These are phyloP conservation scores for Adoxophyes honmai DNA, from an alignment of 1,140 invertebrate species.

Conservation along the genomic window DNA sequence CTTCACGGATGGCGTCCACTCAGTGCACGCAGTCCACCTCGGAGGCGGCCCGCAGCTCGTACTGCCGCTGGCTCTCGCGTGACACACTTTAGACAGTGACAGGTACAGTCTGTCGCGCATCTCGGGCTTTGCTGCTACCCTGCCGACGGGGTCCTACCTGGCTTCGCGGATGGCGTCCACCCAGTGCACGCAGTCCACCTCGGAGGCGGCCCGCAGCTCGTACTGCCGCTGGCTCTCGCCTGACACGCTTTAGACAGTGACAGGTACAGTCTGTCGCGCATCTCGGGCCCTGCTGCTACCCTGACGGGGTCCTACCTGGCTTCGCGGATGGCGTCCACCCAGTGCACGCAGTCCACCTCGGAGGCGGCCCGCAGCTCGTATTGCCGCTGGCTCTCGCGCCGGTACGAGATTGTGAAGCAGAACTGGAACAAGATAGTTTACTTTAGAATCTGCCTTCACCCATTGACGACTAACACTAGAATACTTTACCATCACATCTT, in stretches of 20 bases:
- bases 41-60: conserved; percentile 91
- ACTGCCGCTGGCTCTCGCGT: conserved; percentile 88
- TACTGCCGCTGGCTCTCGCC: conserved; percentile 91
- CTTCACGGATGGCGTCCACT: conserved; percentile 92
- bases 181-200: conserved; percentile 90
- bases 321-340: conserved; percentile 90
- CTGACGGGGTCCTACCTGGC: conserved; percentile 79
- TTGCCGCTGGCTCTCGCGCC: conserved; percentile 89
- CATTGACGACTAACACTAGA: no score
- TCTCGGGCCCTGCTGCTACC: no score
- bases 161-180: conserved; percentile 90
- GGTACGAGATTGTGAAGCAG: conserved; percentile 93
- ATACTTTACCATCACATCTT: no score
- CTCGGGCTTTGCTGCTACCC: no score
- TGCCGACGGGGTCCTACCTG: conserved; percentile 76
- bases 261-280: no score
- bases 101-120: no score
- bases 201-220: conserved; percentile 86
- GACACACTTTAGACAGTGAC: no score
- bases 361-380: conserved; percentile 88
- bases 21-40: conserved; percentile 91
- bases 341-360: conserved; percentile 88
- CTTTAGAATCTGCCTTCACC: no score
- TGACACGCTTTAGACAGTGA: no score
- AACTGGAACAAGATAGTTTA: conserved; percentile 80